Conservation (phyloP, 2,888 invertebrate genomes). For the Agrotis exclamationis region DNA sequence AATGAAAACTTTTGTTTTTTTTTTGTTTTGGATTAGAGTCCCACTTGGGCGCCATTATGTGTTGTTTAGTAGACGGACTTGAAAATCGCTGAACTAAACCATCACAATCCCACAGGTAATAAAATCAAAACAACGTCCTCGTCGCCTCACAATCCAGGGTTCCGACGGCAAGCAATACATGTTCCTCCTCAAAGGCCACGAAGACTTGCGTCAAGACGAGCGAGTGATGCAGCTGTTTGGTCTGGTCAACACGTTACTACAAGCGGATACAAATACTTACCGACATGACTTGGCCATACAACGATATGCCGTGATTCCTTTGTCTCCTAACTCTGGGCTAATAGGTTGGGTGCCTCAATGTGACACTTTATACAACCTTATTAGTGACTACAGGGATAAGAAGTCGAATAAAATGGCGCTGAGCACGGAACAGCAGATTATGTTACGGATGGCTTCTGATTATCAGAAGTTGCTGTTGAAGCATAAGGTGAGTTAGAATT, state of each 20-base stretch:
- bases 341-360: slow-evolving; percentile 99
- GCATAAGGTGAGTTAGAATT: slow-evolving; percentile 94
- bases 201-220: slow-evolving; percentile 99
- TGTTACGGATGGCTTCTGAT: slow-evolving; percentile 99
- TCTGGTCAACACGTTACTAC: slow-evolving; percentile 98
- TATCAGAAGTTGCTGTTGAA: slow-evolving; percentile 99
- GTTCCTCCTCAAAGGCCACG: slow-evolving; percentile 99
- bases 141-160: slow-evolving; percentile 97
- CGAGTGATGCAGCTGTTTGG: slow-evolving; percentile 99
- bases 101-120: slow-evolving; percentile 93
- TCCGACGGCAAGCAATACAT: slow-evolving; percentile 99
- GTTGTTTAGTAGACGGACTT: background rate
- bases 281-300: slow-evolving; percentile 95
- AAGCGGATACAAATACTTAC: slow-evolving; percentile 98
- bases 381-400: slow-evolving; percentile 99
- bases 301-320: slow-evolving; percentile 99
- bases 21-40: too few relatives aligned
- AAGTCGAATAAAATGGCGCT: slow-evolving; percentile 95
- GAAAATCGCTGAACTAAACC: background rate
- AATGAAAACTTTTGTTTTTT: too few relatives aligned
- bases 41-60: slow-evolving; percentile 15
- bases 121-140: slow-evolving; percentile 99
- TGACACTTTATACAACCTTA: slow-evolving; percentile 99
- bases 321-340: slow-evolving; percentile 99
- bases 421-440: slow-evolving; percentile 99